Base-by-base conservation (phyloP, 1,140 invertebrate genomes). In the Achatina immaculata region DNA sequence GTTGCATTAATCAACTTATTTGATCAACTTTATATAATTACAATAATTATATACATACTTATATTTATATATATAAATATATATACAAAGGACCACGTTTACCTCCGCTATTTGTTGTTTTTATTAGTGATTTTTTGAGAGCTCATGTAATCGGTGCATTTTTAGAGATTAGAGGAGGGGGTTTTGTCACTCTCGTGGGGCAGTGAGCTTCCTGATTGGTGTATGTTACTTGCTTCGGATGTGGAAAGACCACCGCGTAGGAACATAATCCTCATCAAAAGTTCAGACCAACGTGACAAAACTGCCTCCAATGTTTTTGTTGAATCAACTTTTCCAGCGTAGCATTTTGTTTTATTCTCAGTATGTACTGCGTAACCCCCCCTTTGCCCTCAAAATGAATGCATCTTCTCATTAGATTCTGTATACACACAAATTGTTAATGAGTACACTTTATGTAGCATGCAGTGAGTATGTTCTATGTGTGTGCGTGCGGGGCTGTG, bases 81-180 rank as follows among this genome's bases (percentile, higher is more conserved):
- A 78, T 78, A 78, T 66, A 78, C 75, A 78, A 78, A 78, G 75
- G 75, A 78, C 75, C 75, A 78, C 75, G 31, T 78, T 78, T 78
- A 78, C 75, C 75, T 78, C 75, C 40, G 75, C 75, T 65, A 66
- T 75, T 78, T 78, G 75, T 78, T 66, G 62, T 78, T 78, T 78
- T 16, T 66, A 69, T 62, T 24, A 58, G 62, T 11, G 14, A 42
- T 3, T 66, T 78, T 66, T 38, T 78, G 62, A 66, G 58, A 31
- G 62, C 75, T 78, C 58, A 66, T 78, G 38, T 78, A 68, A 68
- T 68, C 62, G 65, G 76, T 78, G 76, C 76, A 78, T 78, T 45
- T 78, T 68, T 68, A 68, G 28, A 62, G 31, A 3, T 51, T 40
- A 3, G 2, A 62, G 28, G 58, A 58, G 74, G 74, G 74, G 62